Conservation (phyloP, 2,797 vertebrate species). For the Tauraco hartlaubi region DNA sequence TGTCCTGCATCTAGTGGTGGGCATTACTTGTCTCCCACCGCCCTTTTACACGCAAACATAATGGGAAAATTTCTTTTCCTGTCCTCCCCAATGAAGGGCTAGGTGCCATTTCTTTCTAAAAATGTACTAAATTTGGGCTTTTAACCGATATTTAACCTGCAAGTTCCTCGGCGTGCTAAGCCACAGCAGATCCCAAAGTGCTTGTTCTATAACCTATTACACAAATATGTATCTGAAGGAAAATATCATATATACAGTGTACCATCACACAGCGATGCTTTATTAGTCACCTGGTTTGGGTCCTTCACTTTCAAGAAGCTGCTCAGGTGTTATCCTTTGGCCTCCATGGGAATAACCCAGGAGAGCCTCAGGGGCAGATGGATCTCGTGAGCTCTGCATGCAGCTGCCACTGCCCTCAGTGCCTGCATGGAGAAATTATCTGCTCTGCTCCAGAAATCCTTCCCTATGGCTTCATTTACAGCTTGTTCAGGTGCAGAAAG, state of each 20-base stretch:
- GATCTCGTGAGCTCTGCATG: background rate
- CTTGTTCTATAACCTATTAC: background rate
- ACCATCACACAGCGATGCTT: background rate
- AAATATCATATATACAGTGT: accelerated
- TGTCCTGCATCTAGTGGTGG: background rate
- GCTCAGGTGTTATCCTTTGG: background rate
- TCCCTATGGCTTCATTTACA: background rate
- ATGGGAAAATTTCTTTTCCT: background rate
- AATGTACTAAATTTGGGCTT: background rate
- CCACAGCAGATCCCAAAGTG: background rate
- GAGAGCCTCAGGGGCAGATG: background rate
- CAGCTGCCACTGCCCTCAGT: background rate
- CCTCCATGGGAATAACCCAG: too few species aligned
- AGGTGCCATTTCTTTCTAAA: background rate
- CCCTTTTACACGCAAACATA: accelerated
- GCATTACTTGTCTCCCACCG: background rate
- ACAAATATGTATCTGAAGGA: background rate
- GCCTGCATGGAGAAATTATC: accelerated
- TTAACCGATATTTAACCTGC: background rate
- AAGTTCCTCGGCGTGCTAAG: background rate
- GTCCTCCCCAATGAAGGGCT: background rate
- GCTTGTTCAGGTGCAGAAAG: background rate
- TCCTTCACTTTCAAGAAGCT: background rate
- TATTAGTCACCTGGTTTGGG: background rate
- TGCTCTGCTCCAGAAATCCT: background rate